A percentile compares a stretch with the other conserved stretches of the same genome.
Conservation (phyloP, 37 sponge, comb jelly and placozoan genomes). For the Haliclona indistincta region DNA sequence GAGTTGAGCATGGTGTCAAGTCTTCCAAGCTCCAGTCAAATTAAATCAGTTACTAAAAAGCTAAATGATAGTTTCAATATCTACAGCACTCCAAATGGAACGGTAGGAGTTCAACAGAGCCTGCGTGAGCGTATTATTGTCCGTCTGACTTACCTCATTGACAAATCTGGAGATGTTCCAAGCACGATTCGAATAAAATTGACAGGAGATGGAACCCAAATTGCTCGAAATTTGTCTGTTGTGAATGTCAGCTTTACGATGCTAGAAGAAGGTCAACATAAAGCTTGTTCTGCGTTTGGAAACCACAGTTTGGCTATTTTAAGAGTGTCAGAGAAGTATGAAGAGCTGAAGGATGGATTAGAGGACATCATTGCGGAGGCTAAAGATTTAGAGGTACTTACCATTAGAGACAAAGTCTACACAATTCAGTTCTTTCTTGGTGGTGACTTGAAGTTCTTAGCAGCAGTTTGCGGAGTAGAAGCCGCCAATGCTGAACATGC, state of each 20-base stretch:
- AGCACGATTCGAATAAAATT: conserved; percentile 8
- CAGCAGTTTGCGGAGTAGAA: conserved; percentile 8
- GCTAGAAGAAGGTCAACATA: not conserved
- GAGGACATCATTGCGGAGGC: not conserved
- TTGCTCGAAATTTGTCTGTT: conserved; percentile 5
- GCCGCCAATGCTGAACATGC: conserved; percentile 1
- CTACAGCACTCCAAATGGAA: not conserved
- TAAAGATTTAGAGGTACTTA: not conserved
- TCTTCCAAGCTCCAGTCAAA: not conserved
- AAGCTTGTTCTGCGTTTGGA: conserved; percentile 10
- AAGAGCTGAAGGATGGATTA: conserved; percentile 2
- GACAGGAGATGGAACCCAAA: conserved; percentile 16
- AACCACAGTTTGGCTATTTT: conserved; percentile 19
- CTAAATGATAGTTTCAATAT: not conserved
- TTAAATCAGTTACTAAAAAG: not conserved
- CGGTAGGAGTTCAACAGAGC: conserved; percentile 4
- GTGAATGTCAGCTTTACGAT: conserved; percentile 22
- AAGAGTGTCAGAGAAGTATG: conserved; percentile 1
- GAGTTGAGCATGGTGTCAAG: conserved; percentile 1
- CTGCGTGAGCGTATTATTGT: not conserved
- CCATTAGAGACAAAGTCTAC: not conserved
- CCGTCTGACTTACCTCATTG: not conserved
- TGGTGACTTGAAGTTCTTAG: conserved; percentile 29
- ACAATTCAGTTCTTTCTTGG: conserved; percentile 13
- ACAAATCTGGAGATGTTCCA: not conserved